These are phyloP conservation scores for Troilus luridus DNA, from an alignment of 2,888 invertebrate genomes.

Conservation along the genomic window DNA sequence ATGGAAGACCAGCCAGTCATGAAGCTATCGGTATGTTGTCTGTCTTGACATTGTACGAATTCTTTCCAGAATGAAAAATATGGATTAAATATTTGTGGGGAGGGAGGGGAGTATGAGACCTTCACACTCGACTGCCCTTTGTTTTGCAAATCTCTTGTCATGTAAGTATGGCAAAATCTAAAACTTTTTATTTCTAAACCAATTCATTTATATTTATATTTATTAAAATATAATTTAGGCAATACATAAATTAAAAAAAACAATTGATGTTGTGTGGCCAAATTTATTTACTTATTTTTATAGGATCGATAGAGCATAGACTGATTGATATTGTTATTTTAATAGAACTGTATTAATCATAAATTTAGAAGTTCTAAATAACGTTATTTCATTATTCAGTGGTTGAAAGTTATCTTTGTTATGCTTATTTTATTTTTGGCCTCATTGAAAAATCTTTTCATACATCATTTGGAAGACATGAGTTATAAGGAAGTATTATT, in stretches of 20 bases:
- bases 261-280: slow-evolving; percentile 24
- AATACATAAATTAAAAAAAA: not conserved
- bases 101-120: slow-evolving; percentile 99
- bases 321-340: not conserved
- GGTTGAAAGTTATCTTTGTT: not conserved
- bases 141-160: slow-evolving; percentile 88
- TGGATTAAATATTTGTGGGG: slow-evolving; percentile 95
- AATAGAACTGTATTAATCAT: not conserved
- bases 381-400: not conserved
- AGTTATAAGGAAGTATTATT: not conserved
- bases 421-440: not conserved
- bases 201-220: slow-evolving; percentile 63
- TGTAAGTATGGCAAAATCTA: slow-evolving; percentile 77
- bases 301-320: not conserved
- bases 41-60: slow-evolving; percentile 65
- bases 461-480: not conserved
- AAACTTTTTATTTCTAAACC: slow-evolving; percentile 61
- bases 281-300: not conserved
- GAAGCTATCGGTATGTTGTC: slow-evolving; percentile 60
- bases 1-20: slow-evolving; percentile 36
- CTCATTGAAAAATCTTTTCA: not conserved
- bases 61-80: slow-evolving; percentile 84
- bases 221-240: slow-evolving; percentile 51
- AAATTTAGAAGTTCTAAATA: not conserved
- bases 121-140: slow-evolving; percentile 97